Percentiles rank a stretch among this genome's conserved stretches.
Evolutionary conservation across 2,797 vertebrate species (phyloP).

Genomic region (Coregonus sp.): DNA sequence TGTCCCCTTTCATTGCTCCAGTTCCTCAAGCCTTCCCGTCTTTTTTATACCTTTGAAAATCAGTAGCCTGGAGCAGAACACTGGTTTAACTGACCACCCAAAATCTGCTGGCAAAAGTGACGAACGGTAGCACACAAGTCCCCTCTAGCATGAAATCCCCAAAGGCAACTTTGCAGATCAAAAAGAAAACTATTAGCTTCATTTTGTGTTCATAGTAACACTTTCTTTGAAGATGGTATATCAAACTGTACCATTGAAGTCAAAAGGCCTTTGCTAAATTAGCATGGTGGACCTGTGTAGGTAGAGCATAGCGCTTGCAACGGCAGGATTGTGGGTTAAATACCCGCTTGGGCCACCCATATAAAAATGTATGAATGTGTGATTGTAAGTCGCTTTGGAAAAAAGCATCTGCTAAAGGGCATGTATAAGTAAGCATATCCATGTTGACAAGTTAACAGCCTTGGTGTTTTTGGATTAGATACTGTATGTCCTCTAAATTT

Average conservation of each 20-base stretch:
- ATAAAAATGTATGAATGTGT: neutral
- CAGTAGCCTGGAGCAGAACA: neutral
- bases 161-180: neutral
- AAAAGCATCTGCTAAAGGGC: too few species aligned
- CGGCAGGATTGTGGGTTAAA: neutral
- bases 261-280: too few species aligned
- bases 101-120: neutral
- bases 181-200: neutral
- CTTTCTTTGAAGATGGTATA: neutral
- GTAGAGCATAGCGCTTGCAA: neutral
- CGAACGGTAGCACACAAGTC: neutral
- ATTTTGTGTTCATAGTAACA: neutral
- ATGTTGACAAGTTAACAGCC: too few species aligned
- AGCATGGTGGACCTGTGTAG: neutral
- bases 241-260: neutral
- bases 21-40: neutral
- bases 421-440: too few species aligned
- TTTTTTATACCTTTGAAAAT: slow-evolving; percentile 1
- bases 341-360: neutral
- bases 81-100: neutral
- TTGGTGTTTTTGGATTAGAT: too few species aligned
- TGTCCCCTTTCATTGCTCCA: neutral
- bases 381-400: too few species aligned
- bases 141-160: neutral
- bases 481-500: too few species aligned